Percentiles rank a stretch among this genome's conserved stretches.
phyloP scores from a whole-genome alignment of 2,113 vertebrate genomes.

The Otis tarda region DNA sequence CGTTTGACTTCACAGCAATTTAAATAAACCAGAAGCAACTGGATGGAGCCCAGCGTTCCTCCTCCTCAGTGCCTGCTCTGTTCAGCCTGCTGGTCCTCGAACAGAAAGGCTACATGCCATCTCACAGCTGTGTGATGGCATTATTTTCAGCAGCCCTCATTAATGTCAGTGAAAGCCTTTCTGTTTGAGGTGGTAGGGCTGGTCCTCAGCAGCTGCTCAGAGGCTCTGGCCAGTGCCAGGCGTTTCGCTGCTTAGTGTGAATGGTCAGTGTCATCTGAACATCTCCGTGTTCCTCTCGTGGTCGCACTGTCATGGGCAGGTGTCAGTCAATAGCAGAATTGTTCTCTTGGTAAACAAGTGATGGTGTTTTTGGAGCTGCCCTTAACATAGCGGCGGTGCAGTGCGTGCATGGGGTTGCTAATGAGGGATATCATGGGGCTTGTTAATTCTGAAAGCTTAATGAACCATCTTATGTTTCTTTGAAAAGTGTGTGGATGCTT shows the following conservation, averaged over 20 bases:
- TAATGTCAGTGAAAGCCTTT: constrained; percentile 52
- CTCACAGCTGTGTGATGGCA: constrained; percentile 3
- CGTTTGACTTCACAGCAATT: neutral
- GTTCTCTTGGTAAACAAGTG: constrained; percentile 62
- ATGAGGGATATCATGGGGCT: neutral
- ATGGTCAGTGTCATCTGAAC: constrained; percentile 1
- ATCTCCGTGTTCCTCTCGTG: neutral
- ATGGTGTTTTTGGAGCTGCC: neutral
- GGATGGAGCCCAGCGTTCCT: neutral
- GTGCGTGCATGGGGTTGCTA: neutral
- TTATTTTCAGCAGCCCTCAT: constrained; percentile 24
- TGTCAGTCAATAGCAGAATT: constrained; percentile 41
- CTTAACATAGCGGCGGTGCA: neutral
- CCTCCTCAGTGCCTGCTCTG: constrained; percentile 1
- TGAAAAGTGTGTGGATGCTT: neutral
- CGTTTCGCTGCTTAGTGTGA: neutral
- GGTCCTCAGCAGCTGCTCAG: constrained; percentile 25
- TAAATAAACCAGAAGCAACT: neutral
- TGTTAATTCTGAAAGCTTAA: neutral
- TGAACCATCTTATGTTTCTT: neutral
- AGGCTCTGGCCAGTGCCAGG: constrained; percentile 57
- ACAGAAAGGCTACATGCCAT: constrained; percentile 1
- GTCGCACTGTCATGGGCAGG: neutral
- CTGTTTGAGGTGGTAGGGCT: constrained; percentile 20
- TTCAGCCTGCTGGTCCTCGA: neutral